Evolutionary conservation across 2,888 invertebrate species (phyloP).

Genomic region (Cosmia pyralina): DNA sequence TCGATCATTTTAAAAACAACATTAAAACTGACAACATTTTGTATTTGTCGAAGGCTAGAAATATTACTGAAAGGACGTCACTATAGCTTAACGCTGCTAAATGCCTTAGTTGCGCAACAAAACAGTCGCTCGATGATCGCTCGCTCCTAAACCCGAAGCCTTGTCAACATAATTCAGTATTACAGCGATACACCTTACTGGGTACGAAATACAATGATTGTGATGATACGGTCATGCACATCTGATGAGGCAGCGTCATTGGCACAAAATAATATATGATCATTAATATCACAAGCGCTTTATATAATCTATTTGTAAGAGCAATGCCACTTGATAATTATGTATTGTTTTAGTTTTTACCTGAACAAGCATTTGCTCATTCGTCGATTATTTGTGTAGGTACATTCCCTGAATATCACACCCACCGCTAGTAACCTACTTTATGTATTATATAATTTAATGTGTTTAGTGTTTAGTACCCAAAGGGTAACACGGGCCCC

Average conservation of each 20-base stretch:
- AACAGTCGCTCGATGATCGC: constrained; percentile 20
- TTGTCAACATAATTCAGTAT: constrained; percentile 59
- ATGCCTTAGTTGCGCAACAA: not conserved
- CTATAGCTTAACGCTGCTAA: not conserved
- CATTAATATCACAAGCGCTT: not conserved
- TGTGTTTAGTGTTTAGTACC: too few relatives aligned
- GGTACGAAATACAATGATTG: constrained; percentile 77
- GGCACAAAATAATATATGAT: not conserved
- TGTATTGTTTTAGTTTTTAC: too few relatives aligned
- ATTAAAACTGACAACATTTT: not conserved
- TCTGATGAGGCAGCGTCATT: constrained; percentile 60
- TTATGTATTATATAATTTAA: too few relatives aligned
- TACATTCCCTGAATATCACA: too few relatives aligned
- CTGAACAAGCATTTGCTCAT: too few relatives aligned
- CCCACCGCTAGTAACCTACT: too few relatives aligned
- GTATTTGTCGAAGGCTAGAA: not conserved
- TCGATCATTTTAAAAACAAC: not conserved
- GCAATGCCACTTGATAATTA: too few relatives aligned
- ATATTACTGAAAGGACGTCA: not conserved
- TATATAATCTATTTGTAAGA: too few relatives aligned
- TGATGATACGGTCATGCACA: constrained; percentile 80
- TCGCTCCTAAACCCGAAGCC: constrained; percentile 50
- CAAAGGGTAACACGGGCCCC: too few relatives aligned
- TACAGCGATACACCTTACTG: constrained; percentile 74
- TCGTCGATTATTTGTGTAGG: too few relatives aligned